Conservation (phyloP, 2,888 invertebrate genomes). For the Patella pellucida region DNA sequence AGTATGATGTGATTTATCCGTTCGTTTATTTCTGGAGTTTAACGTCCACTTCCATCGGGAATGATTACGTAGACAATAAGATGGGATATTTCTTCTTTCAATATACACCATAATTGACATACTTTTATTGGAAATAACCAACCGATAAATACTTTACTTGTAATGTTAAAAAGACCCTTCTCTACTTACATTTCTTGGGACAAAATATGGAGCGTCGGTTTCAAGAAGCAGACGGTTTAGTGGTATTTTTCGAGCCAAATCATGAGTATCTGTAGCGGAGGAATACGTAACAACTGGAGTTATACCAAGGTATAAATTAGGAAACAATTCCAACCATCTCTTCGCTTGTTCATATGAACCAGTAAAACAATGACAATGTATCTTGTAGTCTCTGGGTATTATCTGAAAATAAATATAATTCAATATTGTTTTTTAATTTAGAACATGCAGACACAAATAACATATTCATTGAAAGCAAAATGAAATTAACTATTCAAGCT, state of each 20-base stretch:
- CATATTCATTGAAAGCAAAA: neutral
- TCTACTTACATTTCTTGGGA: conserved; percentile 64
- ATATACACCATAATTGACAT: too few relatives aligned
- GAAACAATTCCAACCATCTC: conserved; percentile 70
- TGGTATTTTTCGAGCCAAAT: conserved; percentile 69
- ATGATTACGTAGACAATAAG: too few relatives aligned
- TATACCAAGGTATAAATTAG: conserved; percentile 71
- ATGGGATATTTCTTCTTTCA: too few relatives aligned
- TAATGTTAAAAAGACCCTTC: neutral
- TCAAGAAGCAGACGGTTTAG: conserved; percentile 72
- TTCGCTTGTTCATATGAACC: conserved; percentile 65
- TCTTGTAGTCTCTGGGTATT: conserved; percentile 67
- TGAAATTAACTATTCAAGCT: too few relatives aligned
- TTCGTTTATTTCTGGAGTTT: too few relatives aligned
- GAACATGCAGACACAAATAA: neutral
- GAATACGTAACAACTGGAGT: conserved; percentile 70
- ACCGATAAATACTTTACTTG: too few relatives aligned
- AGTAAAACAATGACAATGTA: conserved; percentile 74
- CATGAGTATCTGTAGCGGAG: conserved; percentile 55
- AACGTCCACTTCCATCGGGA: too few relatives aligned
- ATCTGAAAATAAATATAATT: conserved; percentile 39
- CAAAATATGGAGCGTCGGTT: conserved; percentile 74
- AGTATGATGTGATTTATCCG: too few relatives aligned
- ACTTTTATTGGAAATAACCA: too few relatives aligned
- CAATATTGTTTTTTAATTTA: neutral